These are phyloP conservation scores for Catocala fraxini DNA, from an alignment of 2,888 invertebrate species.

Conservation along the genomic window DNA sequence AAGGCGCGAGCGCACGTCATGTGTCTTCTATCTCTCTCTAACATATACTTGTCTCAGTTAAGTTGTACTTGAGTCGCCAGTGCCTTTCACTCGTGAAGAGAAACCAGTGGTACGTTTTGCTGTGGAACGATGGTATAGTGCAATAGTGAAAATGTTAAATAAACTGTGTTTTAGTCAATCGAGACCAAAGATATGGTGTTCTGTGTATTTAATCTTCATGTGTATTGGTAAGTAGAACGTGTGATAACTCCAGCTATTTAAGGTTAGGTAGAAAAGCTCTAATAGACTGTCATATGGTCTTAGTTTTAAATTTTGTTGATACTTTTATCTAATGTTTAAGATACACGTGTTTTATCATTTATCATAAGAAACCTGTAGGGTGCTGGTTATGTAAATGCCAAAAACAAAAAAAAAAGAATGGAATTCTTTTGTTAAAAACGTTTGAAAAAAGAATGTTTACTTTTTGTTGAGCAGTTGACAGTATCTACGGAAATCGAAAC, in stretches of 20 bases:
- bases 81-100: constrained; percentile 76
- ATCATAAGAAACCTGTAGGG: no score
- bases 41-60: constrained; percentile 56
- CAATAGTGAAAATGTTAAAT: constrained; percentile 57
- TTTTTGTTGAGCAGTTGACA: no score
- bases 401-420: no score
- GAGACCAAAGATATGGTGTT: constrained; percentile 75
- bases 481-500: no score
- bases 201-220: constrained; percentile 59
- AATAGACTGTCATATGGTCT: not conserved
- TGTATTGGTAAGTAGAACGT: constrained; percentile 38
- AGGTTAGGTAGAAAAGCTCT: no score
- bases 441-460: no score
- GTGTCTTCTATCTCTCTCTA: constrained; percentile 52
- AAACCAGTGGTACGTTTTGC: constrained; percentile 32
- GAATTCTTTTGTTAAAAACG: no score
- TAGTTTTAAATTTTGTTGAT: not conserved
- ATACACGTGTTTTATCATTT: not conserved
- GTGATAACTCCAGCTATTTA: no score
- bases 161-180: constrained; percentile 64
- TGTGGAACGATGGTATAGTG: constrained; percentile 39
- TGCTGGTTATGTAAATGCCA: no score
- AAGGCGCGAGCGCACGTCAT: constrained; percentile 16
- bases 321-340: not conserved
- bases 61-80: constrained; percentile 54